Base-by-base conservation (phyloP, 2,113 vertebrate genomes). In the Orthonyx spaldingii region DNA sequence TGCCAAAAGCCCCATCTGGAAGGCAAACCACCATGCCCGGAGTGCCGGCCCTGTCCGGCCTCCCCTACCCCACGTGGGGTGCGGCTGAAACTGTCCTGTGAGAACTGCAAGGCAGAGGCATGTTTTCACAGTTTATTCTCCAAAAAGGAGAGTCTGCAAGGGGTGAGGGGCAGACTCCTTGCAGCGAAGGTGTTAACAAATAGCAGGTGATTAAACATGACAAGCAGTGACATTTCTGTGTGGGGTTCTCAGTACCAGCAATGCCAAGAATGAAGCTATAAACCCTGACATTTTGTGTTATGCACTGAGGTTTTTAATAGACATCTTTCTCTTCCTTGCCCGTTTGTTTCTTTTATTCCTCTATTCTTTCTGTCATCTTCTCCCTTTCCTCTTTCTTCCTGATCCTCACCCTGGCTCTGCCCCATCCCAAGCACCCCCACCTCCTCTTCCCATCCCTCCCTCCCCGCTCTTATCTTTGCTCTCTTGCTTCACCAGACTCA, bases 161-260 rank as follows among this genome's bases (percentile, higher is more conserved):
- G 96, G 94, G 95, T 95, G 96, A 95, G 96, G 97, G 98, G 97
- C 98, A 96, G 96, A 71, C 93, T 98, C 92, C 97, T 96, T 61
- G 97, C 98, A 97, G 97, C 83, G 97, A 98, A 98, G 97, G 98
- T 98, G 98, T 98, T 98, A 98, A 98, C 98, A 98, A 98, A 98
- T 98, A 98, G 98, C 97, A 98, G 98, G 98, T 98, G 98, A 98
- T 98, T 98, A 98, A 98, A 98, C 98, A 98, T 98, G 98, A 98
- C 98, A 98, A 98, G 98, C 96, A 90, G 98, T 98, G 98, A 98
- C 98, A 98, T 98, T 98, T 98, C 98, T 98, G 98, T 96, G 97
- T 97, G 96, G 97, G 97, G 98, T 98, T 97, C 97, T 97, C 96
- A 84, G 98, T 97, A 97, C 96, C 97, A 88, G 98, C 98, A 97